Base-by-base conservation (phyloP, 1,140 invertebrate species). In the Drosophila quadrilineata region DNA sequence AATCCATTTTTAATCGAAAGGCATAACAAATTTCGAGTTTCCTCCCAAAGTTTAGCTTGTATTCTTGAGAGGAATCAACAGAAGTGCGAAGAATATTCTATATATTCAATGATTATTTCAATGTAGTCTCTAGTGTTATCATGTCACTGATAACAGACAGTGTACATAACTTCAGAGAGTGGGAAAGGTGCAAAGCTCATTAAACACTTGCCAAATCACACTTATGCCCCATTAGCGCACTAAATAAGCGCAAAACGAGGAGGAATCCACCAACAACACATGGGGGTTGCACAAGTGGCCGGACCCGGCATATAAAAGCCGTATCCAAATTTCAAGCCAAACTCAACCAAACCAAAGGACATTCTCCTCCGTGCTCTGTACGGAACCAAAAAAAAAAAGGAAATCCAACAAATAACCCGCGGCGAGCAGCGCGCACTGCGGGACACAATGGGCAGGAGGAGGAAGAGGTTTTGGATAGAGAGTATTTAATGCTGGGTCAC, bases 171-270 rank as follows among this genome's bases (percentile, higher is more conserved):
- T 45, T 9, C 8, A 10, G 8, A 40, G 17, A 31, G 17, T 22
- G 66, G 31, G 22, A 50, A 72, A 77, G 64, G 58, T 79, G 64
- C 54, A 79, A 84, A 85, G 79, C 79, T 84, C 74, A 85, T 84
- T 84, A 85, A 84, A 84, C 77, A 84, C 70, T 84, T 74, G 74
- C 77, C 41, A 62, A 85, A 84, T 84, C 74, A 85, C 77, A 84
- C 77, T 85, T 84, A 71, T 72, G 79, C 79, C 74, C 77, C 74
- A 84, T 84, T 84, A 84, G 77, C 65, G 54, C 70, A 85, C 77
- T 77, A 84, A 85, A 84, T 75, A 85, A 84, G 74, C 77, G 79
- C 68, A 84, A 74, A 85, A 79, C 54, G 62, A 62, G 45, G 38
- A 43, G 41, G 16, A 45, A 40, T 14, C 36, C 17, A 10, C 9